Evolutionary conservation across 2,113 vertebrate species (phyloP).

Genomic region (Paratilapia polleni): DNA sequence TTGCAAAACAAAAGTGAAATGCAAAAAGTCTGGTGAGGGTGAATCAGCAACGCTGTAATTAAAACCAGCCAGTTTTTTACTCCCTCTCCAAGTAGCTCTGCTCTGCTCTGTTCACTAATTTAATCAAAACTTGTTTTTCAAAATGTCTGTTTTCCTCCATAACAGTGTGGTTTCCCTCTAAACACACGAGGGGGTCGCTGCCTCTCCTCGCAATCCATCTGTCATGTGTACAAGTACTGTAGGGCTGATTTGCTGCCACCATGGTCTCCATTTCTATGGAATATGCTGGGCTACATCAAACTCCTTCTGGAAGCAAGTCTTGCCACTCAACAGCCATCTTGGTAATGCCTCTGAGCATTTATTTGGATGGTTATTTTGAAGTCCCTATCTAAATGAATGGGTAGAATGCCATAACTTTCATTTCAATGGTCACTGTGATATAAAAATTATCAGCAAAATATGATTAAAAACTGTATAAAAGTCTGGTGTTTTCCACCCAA

Average conservation of each 20-base stretch:
- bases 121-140: conserved; percentile 38
- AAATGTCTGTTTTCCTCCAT: conserved; percentile 26
- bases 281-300: not conserved
- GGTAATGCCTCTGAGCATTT: not conserved
- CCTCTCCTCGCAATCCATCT: conserved; percentile 39
- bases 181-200: conserved; percentile 27
- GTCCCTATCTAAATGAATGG: not conserved
- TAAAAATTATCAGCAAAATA: not conserved
- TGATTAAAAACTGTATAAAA: not conserved
- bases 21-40: not conserved
- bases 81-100: not conserved
- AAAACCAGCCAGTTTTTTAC: not conserved
- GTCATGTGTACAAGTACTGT: conserved; percentile 38
- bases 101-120: conserved; percentile 13
- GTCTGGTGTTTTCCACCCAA: no score
- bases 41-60: not conserved
- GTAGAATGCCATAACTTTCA: not conserved
- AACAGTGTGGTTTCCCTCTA: conserved; percentile 13
- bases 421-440: no score
- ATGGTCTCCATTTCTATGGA: conserved; percentile 15
- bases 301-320: no score
- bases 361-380: not conserved
- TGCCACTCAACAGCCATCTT: not conserved
- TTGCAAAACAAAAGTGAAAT: not conserved
- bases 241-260: conserved; percentile 41